Base-by-base conservation (phyloP, 2,113 vertebrate genomes). In the Xenus cinereus region DNA sequence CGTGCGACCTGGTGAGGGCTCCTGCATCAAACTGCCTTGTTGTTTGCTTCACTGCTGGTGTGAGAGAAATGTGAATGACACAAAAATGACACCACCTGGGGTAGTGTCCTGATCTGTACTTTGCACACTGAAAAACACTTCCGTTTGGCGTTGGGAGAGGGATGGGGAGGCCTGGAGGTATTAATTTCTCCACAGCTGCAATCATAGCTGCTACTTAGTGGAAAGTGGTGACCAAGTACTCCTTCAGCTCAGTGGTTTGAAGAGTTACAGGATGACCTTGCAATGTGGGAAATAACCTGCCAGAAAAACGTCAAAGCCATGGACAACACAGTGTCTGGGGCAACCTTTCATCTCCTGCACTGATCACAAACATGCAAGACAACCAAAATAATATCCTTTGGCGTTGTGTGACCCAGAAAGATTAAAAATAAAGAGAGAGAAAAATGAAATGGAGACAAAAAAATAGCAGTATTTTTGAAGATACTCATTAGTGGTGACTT, bases 191-290 rank as follows among this genome's bases (percentile, higher is more conserved):
- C 59, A 17, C 27, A 75, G 68, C 28, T 88, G 33, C 12, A 71
- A 39, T 86, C 33, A 35, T 27, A 46, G 26, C 24, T 71, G 26
- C 14, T 80, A 18, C 37, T 86, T 46, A 63, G 21, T 51, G 33
- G 30, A 78, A 75, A 92, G 14, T 15, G 23, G 64, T 78, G 75
- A 90, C 17, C 35, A 72, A 84, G 14, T 48, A 28, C 24, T 86
- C 30, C 59, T 80, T 77, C 2, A 2, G 30, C n/a, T 87, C 20
- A 28, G 63, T 60, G 64, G 32, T 43, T 86, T 48, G 66, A 59
- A 83, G 69, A 62, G 43, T 19, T 19, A 68, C n/a, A 72, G 64
- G 24, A 81, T 57, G 85, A 94, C 90, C 73, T 95, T 78, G 64
- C 21, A 84, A 45, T 56, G 35, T 71, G 60, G 45, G 32, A 84